Evolutionary conservation across 2,113 vertebrate genomes (phyloP).

Genomic region (Urocitellus parryii): DNA sequence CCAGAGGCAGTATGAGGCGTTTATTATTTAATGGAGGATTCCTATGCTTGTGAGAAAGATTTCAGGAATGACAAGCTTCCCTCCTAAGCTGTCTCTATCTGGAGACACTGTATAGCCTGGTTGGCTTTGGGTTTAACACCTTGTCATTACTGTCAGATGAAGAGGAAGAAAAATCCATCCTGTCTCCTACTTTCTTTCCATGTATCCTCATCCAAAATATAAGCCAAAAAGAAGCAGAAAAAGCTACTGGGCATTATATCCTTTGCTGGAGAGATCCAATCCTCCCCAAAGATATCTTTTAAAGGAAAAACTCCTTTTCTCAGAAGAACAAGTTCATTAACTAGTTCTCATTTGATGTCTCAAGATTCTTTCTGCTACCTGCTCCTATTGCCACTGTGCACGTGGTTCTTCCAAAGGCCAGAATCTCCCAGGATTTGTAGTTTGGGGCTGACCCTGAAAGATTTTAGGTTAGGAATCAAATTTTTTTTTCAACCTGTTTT

Average conservation of each 20-base stretch:
- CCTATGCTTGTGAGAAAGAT: conserved; percentile 55
- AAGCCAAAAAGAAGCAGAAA: conserved; percentile 33
- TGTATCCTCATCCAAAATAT: neutral
- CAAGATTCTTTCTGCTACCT: neutral
- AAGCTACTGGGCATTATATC: conserved; percentile 66
- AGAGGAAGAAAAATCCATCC: neutral
- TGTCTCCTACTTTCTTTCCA: neutral
- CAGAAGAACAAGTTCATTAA: conserved; percentile 5
- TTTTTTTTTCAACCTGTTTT: neutral
- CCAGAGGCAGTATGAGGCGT: conserved; percentile 28
- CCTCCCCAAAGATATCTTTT: conserved; percentile 67
- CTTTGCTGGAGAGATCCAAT: conserved; percentile 57
- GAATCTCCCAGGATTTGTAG: neutral
- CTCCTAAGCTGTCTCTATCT: neutral
- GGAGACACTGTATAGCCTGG: neutral
- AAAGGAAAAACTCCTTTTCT: conserved; percentile 58
- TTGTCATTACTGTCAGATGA: neutral
- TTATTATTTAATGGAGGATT: conserved; percentile 66
- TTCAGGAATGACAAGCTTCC: conserved; percentile 58
- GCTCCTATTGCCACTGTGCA: neutral
- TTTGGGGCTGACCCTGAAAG: neutral
- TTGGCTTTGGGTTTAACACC: conserved; percentile 17
- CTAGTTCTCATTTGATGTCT: neutral
- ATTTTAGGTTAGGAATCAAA: conserved; percentile 11
- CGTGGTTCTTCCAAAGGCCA: neutral